A percentile compares a stretch with the other conserved stretches of the same genome.
phyloP scores from a whole-genome alignment of 2,888 invertebrate genomes.

The Aromia moschata region DNA sequence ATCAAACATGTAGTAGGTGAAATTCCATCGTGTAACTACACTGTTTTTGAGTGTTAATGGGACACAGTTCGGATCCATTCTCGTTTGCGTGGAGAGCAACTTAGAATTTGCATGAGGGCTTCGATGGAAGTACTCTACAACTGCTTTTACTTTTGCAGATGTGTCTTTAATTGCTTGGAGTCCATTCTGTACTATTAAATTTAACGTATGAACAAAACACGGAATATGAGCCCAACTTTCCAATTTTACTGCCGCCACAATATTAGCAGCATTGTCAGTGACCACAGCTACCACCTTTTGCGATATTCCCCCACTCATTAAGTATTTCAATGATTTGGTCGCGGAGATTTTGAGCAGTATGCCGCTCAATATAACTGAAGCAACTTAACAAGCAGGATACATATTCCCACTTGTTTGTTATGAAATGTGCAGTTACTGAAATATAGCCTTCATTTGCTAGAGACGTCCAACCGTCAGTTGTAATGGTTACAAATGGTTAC shows the following conservation, averaged over 20 bases:
- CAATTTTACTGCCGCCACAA: conserved; percentile 20
- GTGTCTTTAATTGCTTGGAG: conserved; percentile 17
- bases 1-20: conserved; percentile 30
- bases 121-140: conserved; percentile 31
- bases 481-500: conserved; percentile 12
- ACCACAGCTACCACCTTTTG: conserved; percentile 22
- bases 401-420: conserved; percentile 20
- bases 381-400: conserved; percentile 27
- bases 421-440: conserved; percentile 31
- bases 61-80: conserved; percentile 20
- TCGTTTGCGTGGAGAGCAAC: conserved; percentile 22
- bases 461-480: conserved; percentile 35
- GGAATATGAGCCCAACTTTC: conserved; percentile 24
- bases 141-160: conserved; percentile 21
- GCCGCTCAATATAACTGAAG: conserved; percentile 18
- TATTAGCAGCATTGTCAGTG: conserved; percentile 33
- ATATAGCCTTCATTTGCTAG: conserved; percentile 30
- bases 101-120: conserved; percentile 30
- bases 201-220: conserved; percentile 32
- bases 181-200: conserved; percentile 25
- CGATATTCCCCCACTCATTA: conserved; percentile 24
- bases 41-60: conserved; percentile 32
- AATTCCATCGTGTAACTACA: conserved; percentile 31
- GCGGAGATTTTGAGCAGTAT: conserved; percentile 28
- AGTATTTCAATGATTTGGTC: conserved; percentile 18